Evolutionary conservation across 1,140 invertebrate genomes (phyloP).

Genomic region (Drosophila navojoa): DNA sequence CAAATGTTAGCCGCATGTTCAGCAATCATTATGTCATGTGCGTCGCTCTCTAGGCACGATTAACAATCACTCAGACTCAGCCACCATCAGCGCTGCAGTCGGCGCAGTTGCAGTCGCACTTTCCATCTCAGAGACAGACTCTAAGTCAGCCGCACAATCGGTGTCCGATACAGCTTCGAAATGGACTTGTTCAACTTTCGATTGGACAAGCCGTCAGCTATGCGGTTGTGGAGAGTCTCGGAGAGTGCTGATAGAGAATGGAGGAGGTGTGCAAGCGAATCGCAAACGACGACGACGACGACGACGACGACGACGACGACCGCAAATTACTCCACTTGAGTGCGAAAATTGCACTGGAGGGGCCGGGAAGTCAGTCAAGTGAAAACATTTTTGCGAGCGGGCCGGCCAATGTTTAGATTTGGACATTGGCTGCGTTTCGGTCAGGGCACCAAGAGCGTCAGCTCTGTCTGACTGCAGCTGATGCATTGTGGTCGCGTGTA

Average conservation of each 20-base stretch:
- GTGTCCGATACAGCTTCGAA: constrained; percentile 49
- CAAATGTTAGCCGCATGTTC: constrained; percentile 54
- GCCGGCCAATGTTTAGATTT: constrained; percentile 29
- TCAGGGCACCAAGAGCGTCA: neutral
- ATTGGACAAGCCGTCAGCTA: constrained; percentile 45
- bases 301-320: constrained; percentile 65
- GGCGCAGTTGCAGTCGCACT: constrained; percentile 7
- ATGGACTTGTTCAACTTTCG: constrained; percentile 75
- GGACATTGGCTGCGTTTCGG: constrained; percentile 30
- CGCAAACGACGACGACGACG: constrained; percentile 59
- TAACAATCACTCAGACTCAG: constrained; percentile 51
- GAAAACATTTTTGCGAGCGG: constrained; percentile 47
- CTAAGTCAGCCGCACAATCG: constrained; percentile 41
- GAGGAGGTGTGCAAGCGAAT: constrained; percentile 18
- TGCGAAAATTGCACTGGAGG: constrained; percentile 65
- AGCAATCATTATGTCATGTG: constrained; percentile 68
- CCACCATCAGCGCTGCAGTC: neutral
- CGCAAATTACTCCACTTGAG: constrained; percentile 75
- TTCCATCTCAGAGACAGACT: constrained; percentile 1
- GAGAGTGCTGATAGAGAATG: neutral
- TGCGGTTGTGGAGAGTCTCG: neutral
- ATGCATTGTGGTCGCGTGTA: constrained; percentile 15
- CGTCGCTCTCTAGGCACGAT: constrained; percentile 34
- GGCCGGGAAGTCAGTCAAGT: constrained; percentile 58
- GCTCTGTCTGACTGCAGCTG: constrained; percentile 21